Evolutionary conservation across 2,113 vertebrate species (phyloP).

Genomic region (Hypanus sabinus): DNA sequence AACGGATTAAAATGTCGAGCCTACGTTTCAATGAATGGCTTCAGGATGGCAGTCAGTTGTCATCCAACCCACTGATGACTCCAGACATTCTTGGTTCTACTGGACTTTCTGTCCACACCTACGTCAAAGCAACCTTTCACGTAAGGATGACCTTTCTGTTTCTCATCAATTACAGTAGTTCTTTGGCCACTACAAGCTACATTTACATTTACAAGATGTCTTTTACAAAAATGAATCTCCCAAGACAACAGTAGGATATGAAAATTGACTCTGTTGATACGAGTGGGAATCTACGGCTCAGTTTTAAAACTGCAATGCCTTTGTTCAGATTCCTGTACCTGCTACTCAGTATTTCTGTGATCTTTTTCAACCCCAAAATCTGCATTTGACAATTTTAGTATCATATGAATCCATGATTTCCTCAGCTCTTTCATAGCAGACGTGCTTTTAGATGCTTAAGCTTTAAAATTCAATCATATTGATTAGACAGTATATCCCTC

Average conservation of each 20-base stretch:
- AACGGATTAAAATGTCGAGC: constrained; percentile 95
- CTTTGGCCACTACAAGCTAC: neutral
- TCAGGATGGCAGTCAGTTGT: constrained; percentile 91
- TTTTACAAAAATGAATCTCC: neutral
- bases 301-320: neutral
- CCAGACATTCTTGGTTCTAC: constrained; percentile 90
- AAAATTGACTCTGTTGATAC: neutral
- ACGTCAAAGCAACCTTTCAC: constrained; percentile 93
- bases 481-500: too few species aligned
- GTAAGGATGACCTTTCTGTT: constrained; percentile 57
- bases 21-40: constrained; percentile 91
- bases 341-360: neutral
- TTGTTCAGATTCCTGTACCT: neutral
- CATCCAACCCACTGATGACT: constrained; percentile 95
- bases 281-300: neutral
- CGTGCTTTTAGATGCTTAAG: neutral
- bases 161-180: neutral
- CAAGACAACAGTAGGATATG: neutral
- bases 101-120: constrained; percentile 84
- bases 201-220: neutral
- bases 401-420: neutral
- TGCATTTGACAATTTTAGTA: neutral
- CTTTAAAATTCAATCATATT: too few species aligned
- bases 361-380: neutral
- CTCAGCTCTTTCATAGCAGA: neutral